Evolutionary conservation across 2,888 invertebrate species (phyloP).

Genomic region (Amiota mariae): DNA sequence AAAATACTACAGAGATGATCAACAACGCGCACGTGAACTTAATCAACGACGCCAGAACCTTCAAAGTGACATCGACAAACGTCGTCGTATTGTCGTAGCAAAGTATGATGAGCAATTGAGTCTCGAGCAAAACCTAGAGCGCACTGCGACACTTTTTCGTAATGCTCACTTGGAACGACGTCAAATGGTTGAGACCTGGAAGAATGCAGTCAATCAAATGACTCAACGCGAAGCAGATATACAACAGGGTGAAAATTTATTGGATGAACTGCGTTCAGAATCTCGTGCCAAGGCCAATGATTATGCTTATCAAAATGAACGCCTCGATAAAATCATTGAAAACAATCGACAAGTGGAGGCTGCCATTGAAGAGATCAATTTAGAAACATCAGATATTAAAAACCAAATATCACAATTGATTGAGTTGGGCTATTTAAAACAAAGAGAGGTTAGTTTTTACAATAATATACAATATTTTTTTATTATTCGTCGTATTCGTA

Average conservation of each 20-base stretch:
- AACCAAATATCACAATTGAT: conserved; percentile 68
- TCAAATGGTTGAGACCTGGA: conserved; percentile 83
- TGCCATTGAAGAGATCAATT: conserved; percentile 72
- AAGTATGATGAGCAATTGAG: conserved; percentile 75
- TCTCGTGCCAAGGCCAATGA: conserved; percentile 70
- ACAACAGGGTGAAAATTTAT: conserved; percentile 74
- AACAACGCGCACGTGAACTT: conserved; percentile 78
- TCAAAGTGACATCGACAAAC: conserved; percentile 75
- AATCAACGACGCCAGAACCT: conserved; percentile 76
- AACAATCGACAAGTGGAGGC: conserved; percentile 75
- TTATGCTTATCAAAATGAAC: conserved; percentile 74
- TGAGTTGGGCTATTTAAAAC: conserved; percentile 69
- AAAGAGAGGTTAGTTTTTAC: conserved; percentile 71
- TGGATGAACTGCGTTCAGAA: conserved; percentile 55
- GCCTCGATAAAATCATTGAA: conserved; percentile 74
- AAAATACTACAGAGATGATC: conserved; percentile 82
- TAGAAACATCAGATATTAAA: conserved; percentile 67
- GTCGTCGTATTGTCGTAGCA: conserved; percentile 73
- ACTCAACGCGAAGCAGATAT: conserved; percentile 82
- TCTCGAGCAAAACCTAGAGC: conserved; percentile 76
- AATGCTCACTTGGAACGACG: conserved; percentile 80
- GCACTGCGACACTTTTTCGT: conserved; percentile 74
- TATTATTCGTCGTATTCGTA: neutral
- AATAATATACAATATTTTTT: neutral
- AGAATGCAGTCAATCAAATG: conserved; percentile 80